These are phyloP conservation scores for Neoseiulus cucumeris DNA, from an alignment of 1,140 invertebrate genomes.

Conservation along the genomic window DNA sequence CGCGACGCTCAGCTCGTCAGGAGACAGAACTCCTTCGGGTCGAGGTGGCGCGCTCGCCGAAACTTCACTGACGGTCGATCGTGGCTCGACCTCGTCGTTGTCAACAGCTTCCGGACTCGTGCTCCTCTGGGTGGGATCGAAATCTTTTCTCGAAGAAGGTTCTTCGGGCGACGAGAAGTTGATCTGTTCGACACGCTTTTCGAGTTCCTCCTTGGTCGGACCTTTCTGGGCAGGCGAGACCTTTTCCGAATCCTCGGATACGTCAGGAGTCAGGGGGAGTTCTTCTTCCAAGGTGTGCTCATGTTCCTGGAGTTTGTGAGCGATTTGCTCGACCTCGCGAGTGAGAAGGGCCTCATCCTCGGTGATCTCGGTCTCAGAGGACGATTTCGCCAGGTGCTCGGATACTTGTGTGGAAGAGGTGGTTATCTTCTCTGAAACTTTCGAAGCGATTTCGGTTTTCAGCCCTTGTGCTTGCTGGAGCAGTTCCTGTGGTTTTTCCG, in stretches of 20 bases:
- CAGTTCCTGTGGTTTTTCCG: too few species aligned
- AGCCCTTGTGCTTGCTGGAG: too few species aligned
- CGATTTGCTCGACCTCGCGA: background rate
- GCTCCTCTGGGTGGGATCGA: background rate
- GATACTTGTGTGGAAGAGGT: too few species aligned
- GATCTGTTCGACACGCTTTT: background rate
- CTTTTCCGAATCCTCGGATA: background rate
- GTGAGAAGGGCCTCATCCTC: background rate
- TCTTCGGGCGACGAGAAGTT: background rate
- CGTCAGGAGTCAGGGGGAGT: background rate
- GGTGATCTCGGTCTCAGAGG: too few species aligned
- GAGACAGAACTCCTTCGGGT: background rate
- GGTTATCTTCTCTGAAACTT: too few species aligned
- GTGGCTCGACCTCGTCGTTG: background rate
- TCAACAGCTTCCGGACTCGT: background rate
- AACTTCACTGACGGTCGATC: background rate
- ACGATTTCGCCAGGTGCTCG: too few species aligned
- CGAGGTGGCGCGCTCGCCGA: background rate
- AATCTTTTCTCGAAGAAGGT: background rate
- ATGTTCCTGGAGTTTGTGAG: constrained; percentile 2
- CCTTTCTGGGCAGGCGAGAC: background rate
- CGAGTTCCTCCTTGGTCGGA: background rate
- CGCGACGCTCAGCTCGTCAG: background rate
- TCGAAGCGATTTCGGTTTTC: too few species aligned
- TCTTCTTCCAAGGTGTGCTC: background rate